These are phyloP conservation scores for Misgurnus anguillicaudatus DNA, from an alignment of 2,113 vertebrate genomes.

Conservation along the genomic window DNA sequence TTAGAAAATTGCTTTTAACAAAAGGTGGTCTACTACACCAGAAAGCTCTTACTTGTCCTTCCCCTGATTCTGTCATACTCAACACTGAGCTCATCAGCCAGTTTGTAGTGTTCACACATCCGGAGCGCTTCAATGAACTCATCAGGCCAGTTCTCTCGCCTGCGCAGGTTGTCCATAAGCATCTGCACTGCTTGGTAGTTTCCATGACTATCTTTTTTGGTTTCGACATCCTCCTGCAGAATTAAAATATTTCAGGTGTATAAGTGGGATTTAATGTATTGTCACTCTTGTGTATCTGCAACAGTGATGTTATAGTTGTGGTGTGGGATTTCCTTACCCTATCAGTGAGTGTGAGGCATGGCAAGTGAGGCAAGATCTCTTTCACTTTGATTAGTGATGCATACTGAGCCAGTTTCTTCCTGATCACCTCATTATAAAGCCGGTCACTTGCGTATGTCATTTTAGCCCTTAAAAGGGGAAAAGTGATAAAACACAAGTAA, in stretches of 20 bases:
- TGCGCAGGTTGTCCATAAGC: conserved; percentile 70
- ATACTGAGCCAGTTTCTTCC: conserved; percentile 59
- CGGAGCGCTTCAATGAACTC: conserved; percentile 68
- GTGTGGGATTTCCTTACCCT: conserved; percentile 57
- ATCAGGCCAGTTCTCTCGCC: conserved; percentile 72
- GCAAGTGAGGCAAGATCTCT: conserved; percentile 64
- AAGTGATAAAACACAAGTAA: background rate
- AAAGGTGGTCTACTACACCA: background rate
- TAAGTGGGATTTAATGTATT: no score
- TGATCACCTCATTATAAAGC: conserved; percentile 69
- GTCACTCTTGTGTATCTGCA: background rate
- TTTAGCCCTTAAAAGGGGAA: conserved; percentile 48
- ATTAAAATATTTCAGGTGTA: background rate
- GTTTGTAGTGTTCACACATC: conserved; percentile 32
- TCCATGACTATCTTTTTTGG: conserved; percentile 64
- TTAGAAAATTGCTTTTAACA: conserved; percentile 3
- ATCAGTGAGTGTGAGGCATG: conserved; percentile 71
- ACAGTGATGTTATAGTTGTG: background rate
- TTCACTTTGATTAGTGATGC: conserved; percentile 62
- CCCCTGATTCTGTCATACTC: conserved; percentile 63
- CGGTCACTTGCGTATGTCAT: conserved; percentile 69
- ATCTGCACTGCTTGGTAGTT: conserved; percentile 60
- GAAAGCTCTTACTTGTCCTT: conserved; percentile 42
- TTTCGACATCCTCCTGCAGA: conserved; percentile 69
- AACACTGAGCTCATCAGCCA: conserved; percentile 61